Conservation (phyloP, 2,888 invertebrate genomes). For the Caenorhabditis wallacei region DNA sequence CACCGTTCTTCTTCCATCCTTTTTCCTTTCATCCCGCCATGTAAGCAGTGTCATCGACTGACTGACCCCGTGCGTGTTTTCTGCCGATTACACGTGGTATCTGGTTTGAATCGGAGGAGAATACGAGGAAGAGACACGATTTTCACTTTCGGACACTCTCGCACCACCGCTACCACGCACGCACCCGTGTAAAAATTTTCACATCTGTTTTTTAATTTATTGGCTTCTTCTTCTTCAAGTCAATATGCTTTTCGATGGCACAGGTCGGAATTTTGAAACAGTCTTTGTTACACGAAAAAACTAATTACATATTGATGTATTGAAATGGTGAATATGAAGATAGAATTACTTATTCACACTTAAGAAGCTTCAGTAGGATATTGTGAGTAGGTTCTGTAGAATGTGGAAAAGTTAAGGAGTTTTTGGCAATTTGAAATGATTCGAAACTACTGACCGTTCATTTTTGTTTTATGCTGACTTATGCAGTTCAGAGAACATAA, state of each 20-base stretch:
- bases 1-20: conserved; percentile 17
- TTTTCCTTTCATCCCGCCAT: conserved; percentile 49
- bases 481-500: no score
- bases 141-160: conserved; percentile 63
- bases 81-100: conserved; percentile 67
- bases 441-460: no score
- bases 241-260: not conserved
- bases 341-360: no score
- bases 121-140: conserved; percentile 51
- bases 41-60: conserved; percentile 60
- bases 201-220: conserved; percentile 36
- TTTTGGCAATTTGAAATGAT: no score
- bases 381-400: no score
- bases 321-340: no score
- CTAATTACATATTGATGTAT: no score
- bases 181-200: conserved; percentile 39
- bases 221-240: not conserved
- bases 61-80: conserved; percentile 52
- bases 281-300: no score
- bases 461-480: no score
- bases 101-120: conserved; percentile 59
- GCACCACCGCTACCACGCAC: conserved; percentile 40
- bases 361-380: no score
- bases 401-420: no score
- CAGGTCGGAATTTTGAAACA: not conserved